Base-by-base conservation (phyloP, 2,888 invertebrate genomes). In the Lasius platythorax region DNA sequence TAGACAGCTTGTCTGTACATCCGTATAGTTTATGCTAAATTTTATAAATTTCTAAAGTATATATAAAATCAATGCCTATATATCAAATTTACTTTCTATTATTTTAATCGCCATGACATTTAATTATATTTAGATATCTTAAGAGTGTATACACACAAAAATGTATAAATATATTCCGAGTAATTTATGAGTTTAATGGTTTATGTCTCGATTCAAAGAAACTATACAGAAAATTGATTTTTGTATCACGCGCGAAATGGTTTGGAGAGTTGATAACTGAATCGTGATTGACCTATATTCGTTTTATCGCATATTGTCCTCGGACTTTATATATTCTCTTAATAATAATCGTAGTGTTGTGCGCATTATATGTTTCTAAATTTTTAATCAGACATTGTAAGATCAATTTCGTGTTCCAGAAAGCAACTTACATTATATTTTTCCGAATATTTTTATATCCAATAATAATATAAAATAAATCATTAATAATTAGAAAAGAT, bases 1-100 rank as follows among this genome's bases (percentile, higher is more conserved):
- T 79, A 56, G 70, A 70, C 70, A 70, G 3, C 18, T 79, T 43
- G 58, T 70, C 78, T 56, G 9, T 70, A 64, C 6, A 43, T 79
- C 43, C 33, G n/a, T 78, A 23, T 33, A 68, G 30, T 61, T 79
- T 79, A 15, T 46, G 58, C 23, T 79, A 18, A 79, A 61, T 46
- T 78, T 33, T 8, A 43, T 30, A 37, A 37, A 37, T 37, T 37
- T 37, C 5, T 37, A 37, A 37, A 37, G n/a, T 40, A 56, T 56
- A n/a, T 28, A 56, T 72, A 72, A 56, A 56, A 15, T 37, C 72
- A 56, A 15, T 53, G 12, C 9, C 33, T 11, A 61, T 74, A 5
- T 43, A 28, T 12, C 23, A 12, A 30, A 33, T 64, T 15, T 15
- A 53, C 23, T 30, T 37, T 56, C 3, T 12, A 11, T 28, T 33